Percentiles rank a stretch among this genome's conserved stretches.
phyloP scores from a whole-genome alignment of 2,113 vertebrate genomes.

The Dicaeum eximium region DNA sequence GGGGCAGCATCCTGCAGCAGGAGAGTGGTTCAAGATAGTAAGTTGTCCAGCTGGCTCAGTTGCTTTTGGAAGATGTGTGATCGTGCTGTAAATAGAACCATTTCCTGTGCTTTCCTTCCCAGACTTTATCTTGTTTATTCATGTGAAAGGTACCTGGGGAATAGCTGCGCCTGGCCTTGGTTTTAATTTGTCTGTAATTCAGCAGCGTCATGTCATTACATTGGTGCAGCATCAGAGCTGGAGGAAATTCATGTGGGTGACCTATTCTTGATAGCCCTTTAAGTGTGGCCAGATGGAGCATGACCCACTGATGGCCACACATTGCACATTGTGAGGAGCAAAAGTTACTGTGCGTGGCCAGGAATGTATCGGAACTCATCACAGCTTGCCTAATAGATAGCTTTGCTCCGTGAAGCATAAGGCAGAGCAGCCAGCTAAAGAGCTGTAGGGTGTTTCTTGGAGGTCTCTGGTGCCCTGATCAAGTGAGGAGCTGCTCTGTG shows the following conservation, averaged over 20 bases:
- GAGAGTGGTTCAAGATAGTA: conserved; percentile 57
- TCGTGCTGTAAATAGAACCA: conserved; percentile 52
- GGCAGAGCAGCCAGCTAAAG: neutral
- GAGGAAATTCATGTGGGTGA: conserved; percentile 26
- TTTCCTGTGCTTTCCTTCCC: conserved; percentile 38
- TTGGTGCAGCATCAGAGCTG: conserved; percentile 1
- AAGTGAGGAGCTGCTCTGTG: neutral
- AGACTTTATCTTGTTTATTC: conserved; percentile 60
- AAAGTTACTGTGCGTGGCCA: neutral
- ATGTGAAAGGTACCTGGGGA: conserved; percentile 29
- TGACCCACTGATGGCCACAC: neutral
- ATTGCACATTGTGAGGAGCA: neutral
- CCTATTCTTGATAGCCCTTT: conserved; percentile 17
- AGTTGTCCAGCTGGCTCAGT: conserved; percentile 57
- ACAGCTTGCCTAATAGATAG: neutral
- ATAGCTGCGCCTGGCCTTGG: neutral
- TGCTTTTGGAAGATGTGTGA: conserved; percentile 61
- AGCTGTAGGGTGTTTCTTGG: neutral
- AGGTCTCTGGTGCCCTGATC: neutral
- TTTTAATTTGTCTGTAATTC: conserved; percentile 21
- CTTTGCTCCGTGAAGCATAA: neutral
- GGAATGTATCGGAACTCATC: neutral
- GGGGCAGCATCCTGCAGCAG: conserved; percentile 59
- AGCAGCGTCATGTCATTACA: neutral
- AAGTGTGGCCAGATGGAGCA: neutral